Percentiles rank a stretch among this genome's conserved stretches.
These are phyloP conservation scores for Drosophila phalerata DNA, from an alignment of 2,888 invertebrate species.

Conservation along the genomic window DNA sequence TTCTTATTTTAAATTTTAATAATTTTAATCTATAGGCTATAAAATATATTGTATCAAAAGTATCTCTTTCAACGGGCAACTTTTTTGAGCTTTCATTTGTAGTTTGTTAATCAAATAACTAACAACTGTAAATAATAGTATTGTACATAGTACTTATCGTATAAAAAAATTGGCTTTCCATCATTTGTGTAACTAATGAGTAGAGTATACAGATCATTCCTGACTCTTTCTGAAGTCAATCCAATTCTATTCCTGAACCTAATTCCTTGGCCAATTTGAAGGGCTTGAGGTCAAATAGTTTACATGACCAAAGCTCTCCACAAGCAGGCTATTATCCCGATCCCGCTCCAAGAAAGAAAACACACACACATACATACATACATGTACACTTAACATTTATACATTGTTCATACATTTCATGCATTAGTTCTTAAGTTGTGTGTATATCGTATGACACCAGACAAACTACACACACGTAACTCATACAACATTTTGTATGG, in stretches of 20 bases:
- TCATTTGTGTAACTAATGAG: conserved; percentile 35
- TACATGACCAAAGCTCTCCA: conserved; percentile 39
- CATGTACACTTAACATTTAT: conserved; percentile 52
- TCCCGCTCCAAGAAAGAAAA: conserved; percentile 7
- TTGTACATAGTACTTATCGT: conserved; percentile 49
- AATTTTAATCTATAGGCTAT: no score
- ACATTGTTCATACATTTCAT: conserved; percentile 79
- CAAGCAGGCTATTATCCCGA: conserved; percentile 36
- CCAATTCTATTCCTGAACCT: neutral
- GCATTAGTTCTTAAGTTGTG: conserved; percentile 78
- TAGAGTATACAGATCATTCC: conserved; percentile 15
- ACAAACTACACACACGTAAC: conserved; percentile 38
- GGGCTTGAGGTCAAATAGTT: conserved; percentile 44
- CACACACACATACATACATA: conserved; percentile 21
- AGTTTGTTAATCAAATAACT: conserved; percentile 34
- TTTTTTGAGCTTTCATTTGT: conserved; percentile 39
- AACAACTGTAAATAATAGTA: conserved; percentile 51
- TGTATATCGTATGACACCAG: conserved; percentile 54
- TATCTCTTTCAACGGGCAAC: conserved; percentile 23
- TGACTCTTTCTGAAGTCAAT: neutral
- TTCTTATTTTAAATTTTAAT: no score
- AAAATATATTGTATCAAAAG: no score
- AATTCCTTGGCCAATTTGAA: conserved; percentile 23
- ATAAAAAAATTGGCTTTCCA: conserved; percentile 49
- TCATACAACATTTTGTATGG: conserved; percentile 39